Base-by-base conservation (phyloP, 2,888 invertebrate species). In the Drymonia ruficornis region DNA sequence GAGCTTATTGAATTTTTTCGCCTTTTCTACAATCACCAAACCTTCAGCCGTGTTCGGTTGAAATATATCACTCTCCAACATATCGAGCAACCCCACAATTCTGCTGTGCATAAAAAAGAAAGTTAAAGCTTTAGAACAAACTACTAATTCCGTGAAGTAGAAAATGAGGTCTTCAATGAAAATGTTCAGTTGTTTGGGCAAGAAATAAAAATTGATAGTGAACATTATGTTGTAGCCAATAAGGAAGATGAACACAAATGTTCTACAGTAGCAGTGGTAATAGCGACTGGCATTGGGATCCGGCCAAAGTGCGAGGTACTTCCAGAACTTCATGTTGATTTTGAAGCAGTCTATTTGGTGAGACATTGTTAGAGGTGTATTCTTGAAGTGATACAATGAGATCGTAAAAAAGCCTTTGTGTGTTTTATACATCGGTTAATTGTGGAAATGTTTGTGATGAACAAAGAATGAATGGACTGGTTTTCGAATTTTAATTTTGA, bases 91-190 rank as follows among this genome's bases (percentile, higher is more conserved):
- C 12, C 67, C 42, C 11, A 52, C 44, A 34, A 87, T 80, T 61
- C 80, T 75, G 0, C 72, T 52, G 13, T 63, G 74, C 65, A 72
- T 62, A 2, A 79, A 50, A 0, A 77, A 38, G 64, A 80, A 79
- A 0, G 84, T 84, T 3, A 87, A 31, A 7, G 73, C 77, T 76
- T 86, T 88, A 2, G 80, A 79, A 7, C 63, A 18, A 1, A 79
- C 66, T 18, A 78, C 56, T 1, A 84, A 4, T 52, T 76, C 74
- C 0, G 78, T 83, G 28, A 85, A 83, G 68, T 81, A 86, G 63
- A 87, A 82, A 55, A 86, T 60, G 70, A 83, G 56, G 65, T 85
- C 81, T 50, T 81, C 83, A 13, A 85, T 75, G 53, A 84, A 72
- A 23, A 69, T 47, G 18, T 86, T 84, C 34, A 88, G 51, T 34